phyloP scores from a whole-genome alignment of 92 coral and sea anemone species.

The Bergia puertoricense region DNA sequence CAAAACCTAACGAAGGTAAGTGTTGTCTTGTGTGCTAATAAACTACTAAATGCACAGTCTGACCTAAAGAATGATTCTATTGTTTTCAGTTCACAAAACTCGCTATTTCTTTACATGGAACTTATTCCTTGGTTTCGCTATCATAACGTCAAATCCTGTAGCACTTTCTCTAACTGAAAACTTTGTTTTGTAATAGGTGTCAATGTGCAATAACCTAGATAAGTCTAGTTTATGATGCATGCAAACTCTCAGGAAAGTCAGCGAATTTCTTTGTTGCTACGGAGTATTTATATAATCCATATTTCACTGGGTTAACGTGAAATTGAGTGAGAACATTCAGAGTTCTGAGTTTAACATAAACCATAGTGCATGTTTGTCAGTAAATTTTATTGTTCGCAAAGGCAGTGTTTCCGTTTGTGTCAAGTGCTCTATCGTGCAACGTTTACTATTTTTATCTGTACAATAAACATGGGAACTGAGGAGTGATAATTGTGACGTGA shows the following conservation, averaged over 20 bases:
- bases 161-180: no score
- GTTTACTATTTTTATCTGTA: background rate
- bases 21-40: background rate
- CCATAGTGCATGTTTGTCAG: background rate
- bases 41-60: background rate
- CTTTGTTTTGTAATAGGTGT: background rate
- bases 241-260: background rate
- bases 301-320: background rate
- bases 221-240: background rate
- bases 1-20: conserved; percentile 53
- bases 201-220: background rate
- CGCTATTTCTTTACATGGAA: no score
- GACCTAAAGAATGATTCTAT: no score
- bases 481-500: background rate
- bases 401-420: background rate
- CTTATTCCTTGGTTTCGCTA: no score
- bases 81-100: background rate
- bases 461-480: no score
- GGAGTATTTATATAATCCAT: background rate
- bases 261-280: background rate
- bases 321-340: background rate
- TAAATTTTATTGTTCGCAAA: background rate
- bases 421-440: background rate
- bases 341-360: no score
- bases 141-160: no score